A percentile compares a stretch with the other conserved stretches of the same genome.
These are phyloP conservation scores for Cairina moschata DNA, from an alignment of 2,113 vertebrate species.

Conservation along the genomic window DNA sequence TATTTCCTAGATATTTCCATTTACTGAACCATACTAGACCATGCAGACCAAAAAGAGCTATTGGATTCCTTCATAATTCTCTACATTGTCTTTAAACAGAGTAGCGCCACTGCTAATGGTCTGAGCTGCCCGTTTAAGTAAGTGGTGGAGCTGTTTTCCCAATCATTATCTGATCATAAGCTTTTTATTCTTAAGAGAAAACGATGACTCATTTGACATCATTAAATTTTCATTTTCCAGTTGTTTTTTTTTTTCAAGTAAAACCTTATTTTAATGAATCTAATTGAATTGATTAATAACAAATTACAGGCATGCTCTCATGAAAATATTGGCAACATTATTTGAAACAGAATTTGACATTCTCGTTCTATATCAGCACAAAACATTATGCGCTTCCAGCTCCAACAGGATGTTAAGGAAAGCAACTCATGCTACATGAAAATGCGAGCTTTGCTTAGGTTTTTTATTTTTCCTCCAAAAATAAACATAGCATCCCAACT, in stretches of 20 bases:
- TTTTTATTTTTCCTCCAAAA: neutral
- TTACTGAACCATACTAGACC: neutral
- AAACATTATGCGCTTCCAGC: neutral
- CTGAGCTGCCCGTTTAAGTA: neutral
- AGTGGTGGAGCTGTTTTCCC: neutral
- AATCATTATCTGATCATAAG: neutral
- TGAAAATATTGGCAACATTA: neutral
- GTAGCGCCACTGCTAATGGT: neutral
- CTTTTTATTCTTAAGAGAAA: constrained; percentile 11
- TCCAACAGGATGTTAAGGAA: neutral
- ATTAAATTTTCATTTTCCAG: constrained; percentile 11
- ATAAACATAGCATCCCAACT: neutral
- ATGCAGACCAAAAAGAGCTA: neutral
- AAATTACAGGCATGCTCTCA: neutral
- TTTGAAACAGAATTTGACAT: constrained; percentile 6
- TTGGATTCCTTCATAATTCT: neutral
- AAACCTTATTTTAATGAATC: constrained; percentile 33
- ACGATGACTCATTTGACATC: neutral
- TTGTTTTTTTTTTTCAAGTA: neutral
- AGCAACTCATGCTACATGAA: neutral
- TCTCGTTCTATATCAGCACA: neutral
- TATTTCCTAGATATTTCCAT: neutral
- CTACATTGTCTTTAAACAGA: neutral
- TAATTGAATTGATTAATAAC: neutral
- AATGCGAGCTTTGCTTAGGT: neutral